Evolutionary conservation across 2,888 invertebrate species (phyloP).

Genomic region (Rhagium mordax): DNA sequence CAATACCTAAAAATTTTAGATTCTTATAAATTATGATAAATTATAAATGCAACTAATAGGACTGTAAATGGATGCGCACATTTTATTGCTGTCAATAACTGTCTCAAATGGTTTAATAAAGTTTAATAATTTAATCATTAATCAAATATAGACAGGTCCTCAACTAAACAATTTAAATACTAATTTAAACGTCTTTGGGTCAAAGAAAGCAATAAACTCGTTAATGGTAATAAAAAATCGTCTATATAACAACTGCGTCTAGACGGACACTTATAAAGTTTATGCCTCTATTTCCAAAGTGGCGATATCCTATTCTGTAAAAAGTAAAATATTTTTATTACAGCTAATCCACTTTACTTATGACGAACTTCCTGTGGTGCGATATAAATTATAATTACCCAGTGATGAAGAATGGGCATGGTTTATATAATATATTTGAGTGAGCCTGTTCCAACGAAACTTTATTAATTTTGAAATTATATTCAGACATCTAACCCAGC

Average conservation of each 20-base stretch:
- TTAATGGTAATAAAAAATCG: background rate
- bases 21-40: too few relatives aligned
- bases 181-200: background rate
- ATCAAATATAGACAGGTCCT: background rate
- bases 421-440: background rate
- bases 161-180: background rate
- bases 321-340: background rate
- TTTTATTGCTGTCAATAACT: background rate
- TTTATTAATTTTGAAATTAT: too few relatives aligned
- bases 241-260: background rate
- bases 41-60: background rate
- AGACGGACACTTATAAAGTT: background rate
- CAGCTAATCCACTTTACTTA: background rate
- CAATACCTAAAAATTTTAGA: too few relatives aligned
- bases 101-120: background rate
- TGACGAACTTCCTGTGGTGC: background rate
- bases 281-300: background rate
- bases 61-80: background rate
- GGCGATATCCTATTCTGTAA: background rate
- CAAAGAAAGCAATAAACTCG: background rate
- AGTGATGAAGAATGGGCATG: too few relatives aligned
- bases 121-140: background rate
- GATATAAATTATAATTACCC: background rate
- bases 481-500: too few relatives aligned
- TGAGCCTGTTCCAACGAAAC: too few relatives aligned